A percentile compares a stretch with the other conserved stretches of the same genome.
Evolutionary conservation across 2,113 vertebrate species (phyloP).

Genomic region (Lipophrys pholis): DNA sequence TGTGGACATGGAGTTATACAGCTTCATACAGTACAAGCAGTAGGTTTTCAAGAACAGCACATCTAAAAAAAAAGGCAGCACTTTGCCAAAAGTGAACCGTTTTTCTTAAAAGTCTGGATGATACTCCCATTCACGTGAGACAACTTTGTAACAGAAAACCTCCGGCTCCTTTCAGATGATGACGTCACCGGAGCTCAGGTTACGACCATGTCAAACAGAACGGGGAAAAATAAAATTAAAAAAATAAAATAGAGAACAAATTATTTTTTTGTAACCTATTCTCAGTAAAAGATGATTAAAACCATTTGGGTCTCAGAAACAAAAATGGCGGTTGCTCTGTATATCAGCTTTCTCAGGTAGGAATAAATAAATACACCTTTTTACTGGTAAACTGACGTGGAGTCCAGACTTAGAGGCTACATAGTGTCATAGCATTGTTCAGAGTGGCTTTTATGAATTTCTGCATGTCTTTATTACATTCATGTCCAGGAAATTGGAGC

Average conservation of each 20-base stretch:
- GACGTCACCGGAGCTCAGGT: conserved; percentile 52
- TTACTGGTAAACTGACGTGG: conserved; percentile 75
- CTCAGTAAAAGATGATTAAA: conserved; percentile 39
- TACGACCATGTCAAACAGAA: conserved; percentile 59
- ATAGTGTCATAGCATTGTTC: conserved; percentile 82
- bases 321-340: conserved; percentile 61
- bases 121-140: conserved; percentile 58
- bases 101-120: conserved; percentile 53
- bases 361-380: conserved; percentile 84
- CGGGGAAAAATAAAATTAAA: conserved; percentile 10
- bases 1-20: conserved; percentile 79
- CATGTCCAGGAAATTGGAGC: conserved; percentile 75
- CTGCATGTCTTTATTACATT: conserved; percentile 82
- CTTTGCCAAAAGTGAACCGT: conserved; percentile 70
- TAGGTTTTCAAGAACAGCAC: conserved; percentile 70
- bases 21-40: conserved; percentile 81
- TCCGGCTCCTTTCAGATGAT: conserved; percentile 40
- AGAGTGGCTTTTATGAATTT: conserved; percentile 79
- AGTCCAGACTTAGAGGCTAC: conserved; percentile 72
- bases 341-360: conserved; percentile 75
- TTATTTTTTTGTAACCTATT: conserved; percentile 24
- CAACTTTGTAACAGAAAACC: conserved; percentile 47
- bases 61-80: conserved; percentile 69
- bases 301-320: conserved; percentile 54
- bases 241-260: conserved; percentile 34